Evolutionary conservation across 2,113 vertebrate genomes (phyloP), one percentile per base, ranked within the genome.

Genomic region (Lutjanus erythropterus): DNA sequence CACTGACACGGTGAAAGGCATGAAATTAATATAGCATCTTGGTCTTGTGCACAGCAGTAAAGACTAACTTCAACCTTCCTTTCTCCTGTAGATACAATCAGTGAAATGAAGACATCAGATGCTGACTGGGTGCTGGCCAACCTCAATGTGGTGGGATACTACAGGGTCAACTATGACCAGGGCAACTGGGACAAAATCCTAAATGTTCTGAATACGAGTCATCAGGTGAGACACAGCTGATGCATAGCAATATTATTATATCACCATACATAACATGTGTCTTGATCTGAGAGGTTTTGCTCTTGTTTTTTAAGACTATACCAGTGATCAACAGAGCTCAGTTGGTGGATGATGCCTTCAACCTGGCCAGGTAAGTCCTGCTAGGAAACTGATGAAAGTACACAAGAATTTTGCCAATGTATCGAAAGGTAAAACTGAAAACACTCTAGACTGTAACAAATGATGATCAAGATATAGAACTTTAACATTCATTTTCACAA

Each of bases 241-340:
- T 25, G 10, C 42, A 31, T 31, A 2, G 1, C 15, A 5, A 5
- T 10, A 15, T 42, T 14, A 25, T 52, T 52, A 25, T 6, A 4
- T 25, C 23, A 11, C 10, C 10, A 27, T 53, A 6, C 14, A 52
- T 29, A 15, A 6, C 6, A n/a, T 25, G 4, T 23, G 7, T 27
- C 9, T 18, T 41, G 2, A 49, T 15, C 23, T 55, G n/a, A 85
- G 15, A 15, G 19, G 12, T n/a, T 29, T 25, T 68, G 14, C 27
- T 64, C n/a, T 29, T 71, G 27, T 87, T 83, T 65, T 81, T 69
- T 3, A 61, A 98, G 97, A 2, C 0, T 5, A 93, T 98, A 78
- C 95, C 95, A 0, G 61, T 95, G n/a, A 95, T 97, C 75, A 99
- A 99, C 80, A 96, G 97, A 65, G 97, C 96, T 0, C 97, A 98